A percentile compares a stretch with the other conserved stretches of the same genome.
These are phyloP conservation scores for Terebella lapidaria DNA, from an alignment of 2,888 invertebrate species.

Conservation along the genomic window DNA sequence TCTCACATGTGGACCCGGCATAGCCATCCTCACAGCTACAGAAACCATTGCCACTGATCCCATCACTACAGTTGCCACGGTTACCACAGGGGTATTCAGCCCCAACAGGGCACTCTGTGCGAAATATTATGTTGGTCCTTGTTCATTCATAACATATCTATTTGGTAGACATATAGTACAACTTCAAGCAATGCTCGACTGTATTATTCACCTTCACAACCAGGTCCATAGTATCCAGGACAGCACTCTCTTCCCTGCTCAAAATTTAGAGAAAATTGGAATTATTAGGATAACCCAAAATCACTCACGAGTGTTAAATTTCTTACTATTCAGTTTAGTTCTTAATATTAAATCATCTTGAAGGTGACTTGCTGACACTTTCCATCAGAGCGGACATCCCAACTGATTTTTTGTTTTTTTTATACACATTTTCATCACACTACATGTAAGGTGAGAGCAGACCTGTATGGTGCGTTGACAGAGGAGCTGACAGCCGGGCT, in stretches of 20 bases:
- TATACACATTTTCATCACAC: too few species aligned
- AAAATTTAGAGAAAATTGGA: neutral
- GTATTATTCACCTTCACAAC: constrained; percentile 6
- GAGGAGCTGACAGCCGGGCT: neutral
- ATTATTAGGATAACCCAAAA: neutral
- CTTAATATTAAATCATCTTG: too few species aligned
- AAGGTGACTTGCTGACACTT: too few species aligned
- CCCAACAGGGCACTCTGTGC: constrained; percentile 31
- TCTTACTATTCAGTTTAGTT: too few species aligned
- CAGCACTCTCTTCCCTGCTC: constrained; percentile 5
- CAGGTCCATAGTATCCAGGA: constrained; percentile 4
- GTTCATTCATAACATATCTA: too few species aligned
- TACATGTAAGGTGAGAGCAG: too few species aligned
- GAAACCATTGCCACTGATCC: constrained; percentile 1
- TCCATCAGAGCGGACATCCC: too few species aligned
- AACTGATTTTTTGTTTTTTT: too few species aligned
- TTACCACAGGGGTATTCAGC: constrained; percentile 32
- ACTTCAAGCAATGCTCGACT: too few species aligned
- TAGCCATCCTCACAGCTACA: constrained; percentile 8
- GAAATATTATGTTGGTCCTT: neutral
- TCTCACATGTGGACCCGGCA: constrained; percentile 4
- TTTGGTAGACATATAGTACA: too few species aligned
- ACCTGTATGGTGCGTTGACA: neutral
- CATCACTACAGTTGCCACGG: constrained; percentile 29
- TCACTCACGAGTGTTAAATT: neutral